Evolutionary conservation across 2,888 invertebrate species (phyloP).

Genomic region (Oxyteleia sp.): DNA sequence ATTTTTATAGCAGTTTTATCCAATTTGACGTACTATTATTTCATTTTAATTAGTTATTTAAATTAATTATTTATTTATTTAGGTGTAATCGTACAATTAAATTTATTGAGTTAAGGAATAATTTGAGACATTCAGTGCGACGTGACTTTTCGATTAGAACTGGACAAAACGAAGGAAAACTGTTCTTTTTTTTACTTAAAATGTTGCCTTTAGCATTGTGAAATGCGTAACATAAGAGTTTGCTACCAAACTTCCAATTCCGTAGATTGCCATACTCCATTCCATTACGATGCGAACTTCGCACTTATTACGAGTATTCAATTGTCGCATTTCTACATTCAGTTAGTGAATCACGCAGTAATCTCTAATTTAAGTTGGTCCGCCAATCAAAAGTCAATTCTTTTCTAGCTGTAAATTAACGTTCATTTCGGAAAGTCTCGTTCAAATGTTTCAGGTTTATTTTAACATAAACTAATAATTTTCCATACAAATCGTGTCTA

Average conservation of each 20-base stretch:
- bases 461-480: too few relatives aligned
- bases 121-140: background rate
- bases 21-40: too few relatives aligned
- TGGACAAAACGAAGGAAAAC: background rate
- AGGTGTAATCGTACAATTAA: too few relatives aligned
- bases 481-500: too few relatives aligned
- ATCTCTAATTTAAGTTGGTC: conserved; percentile 3
- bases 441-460: too few relatives aligned
- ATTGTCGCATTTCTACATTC: conserved; percentile 10
- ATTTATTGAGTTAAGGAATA: too few relatives aligned
- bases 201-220: conserved; percentile 25
- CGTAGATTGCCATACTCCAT: conserved; percentile 71
- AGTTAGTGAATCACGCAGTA: conserved; percentile 5
- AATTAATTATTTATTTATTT: too few relatives aligned
- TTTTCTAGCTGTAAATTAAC: too few relatives aligned
- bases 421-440: too few relatives aligned
- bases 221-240: conserved; percentile 33
- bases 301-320: conserved; percentile 46
- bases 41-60: too few relatives aligned
- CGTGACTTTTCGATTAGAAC: background rate
- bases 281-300: conserved; percentile 52
- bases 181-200: conserved; percentile 12
- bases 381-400: background rate
- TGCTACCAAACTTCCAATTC: conserved; percentile 51
- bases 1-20: too few relatives aligned